A percentile compares a stretch with the other conserved stretches of the same genome.
Conservation (phyloP, 2,113 vertebrate genomes). For the Atractosteus spatula region DNA sequence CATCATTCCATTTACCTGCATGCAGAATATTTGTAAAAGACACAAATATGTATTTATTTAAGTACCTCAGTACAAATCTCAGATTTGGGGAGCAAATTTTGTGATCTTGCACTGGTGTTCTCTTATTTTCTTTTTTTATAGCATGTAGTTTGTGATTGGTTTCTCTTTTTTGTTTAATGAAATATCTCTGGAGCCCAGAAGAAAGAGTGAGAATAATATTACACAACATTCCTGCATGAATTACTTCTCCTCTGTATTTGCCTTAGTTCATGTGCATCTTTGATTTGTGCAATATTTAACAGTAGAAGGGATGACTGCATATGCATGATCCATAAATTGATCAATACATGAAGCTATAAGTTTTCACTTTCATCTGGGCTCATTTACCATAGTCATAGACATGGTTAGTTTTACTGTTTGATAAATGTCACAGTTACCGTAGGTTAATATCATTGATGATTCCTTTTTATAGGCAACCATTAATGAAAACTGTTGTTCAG, state of each 20-base stretch:
- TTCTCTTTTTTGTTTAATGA: constrained; percentile 29
- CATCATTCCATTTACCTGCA: no score
- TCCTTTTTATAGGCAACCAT: constrained; percentile 70
- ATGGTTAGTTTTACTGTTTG: constrained; percentile 37
- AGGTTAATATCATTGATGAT: constrained; percentile 69
- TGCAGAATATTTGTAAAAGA: no score
- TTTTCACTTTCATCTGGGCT: constrained; percentile 62
- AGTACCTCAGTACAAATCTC: constrained; percentile 51
- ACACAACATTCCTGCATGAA: neutral
- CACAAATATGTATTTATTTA: no score
- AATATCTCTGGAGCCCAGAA: constrained; percentile 60
- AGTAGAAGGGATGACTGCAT: neutral
- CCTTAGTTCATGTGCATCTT: neutral
- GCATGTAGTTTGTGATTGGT: neutral
- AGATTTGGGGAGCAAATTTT: constrained; percentile 73
- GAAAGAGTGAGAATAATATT: constrained; percentile 42
- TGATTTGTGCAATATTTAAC: neutral
- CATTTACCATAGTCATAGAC: constrained; percentile 36
- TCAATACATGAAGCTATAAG: constrained; percentile 14
- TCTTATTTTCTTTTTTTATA: constrained; percentile 40
- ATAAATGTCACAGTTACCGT: constrained; percentile 49
- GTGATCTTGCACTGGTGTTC: constrained; percentile 55
- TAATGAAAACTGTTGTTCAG: constrained; percentile 58
- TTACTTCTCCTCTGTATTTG: neutral
- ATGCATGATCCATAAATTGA: constrained; percentile 8